Evolutionary conservation across 2,888 invertebrate species (phyloP).

Genomic region (Epiblema foenella): DNA sequence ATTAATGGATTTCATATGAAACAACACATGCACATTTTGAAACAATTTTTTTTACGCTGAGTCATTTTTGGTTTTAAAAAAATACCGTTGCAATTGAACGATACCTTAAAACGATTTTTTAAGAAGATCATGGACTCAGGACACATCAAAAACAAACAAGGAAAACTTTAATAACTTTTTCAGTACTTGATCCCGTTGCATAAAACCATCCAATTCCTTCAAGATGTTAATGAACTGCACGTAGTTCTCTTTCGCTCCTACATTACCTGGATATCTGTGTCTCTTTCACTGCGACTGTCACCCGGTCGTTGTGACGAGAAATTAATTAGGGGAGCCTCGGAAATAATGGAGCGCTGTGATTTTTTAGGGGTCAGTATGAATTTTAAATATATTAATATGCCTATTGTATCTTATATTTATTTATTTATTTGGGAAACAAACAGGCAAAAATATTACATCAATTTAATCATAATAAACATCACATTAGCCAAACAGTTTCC

Average conservation of each 20-base stretch:
- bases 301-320: slow-evolving; percentile 82
- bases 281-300: slow-evolving; percentile 72
- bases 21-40: too few species aligned
- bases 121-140: too few species aligned
- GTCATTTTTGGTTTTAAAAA: too few species aligned
- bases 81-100: too few species aligned
- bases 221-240: slow-evolving; percentile 81
- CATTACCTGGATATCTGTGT: slow-evolving; percentile 48
- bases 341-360: slow-evolving; percentile 83
- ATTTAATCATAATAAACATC: too few species aligned
- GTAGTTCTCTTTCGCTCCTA: slow-evolving; percentile 66
- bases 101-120: too few species aligned
- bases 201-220: slow-evolving; percentile 59
- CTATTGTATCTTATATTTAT: too few species aligned
- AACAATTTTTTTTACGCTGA: too few species aligned
- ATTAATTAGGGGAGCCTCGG: slow-evolving; percentile 83
- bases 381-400: background rate
- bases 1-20: too few species aligned
- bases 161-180: background rate
- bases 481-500: too few species aligned
- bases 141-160: background rate
- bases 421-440: too few species aligned
- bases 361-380: slow-evolving; percentile 65
- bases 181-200: slow-evolving; percentile 15
- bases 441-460: too few species aligned